Conservation (phyloP, 2,113 vertebrate genomes). For the Smithornis capensis region DNA sequence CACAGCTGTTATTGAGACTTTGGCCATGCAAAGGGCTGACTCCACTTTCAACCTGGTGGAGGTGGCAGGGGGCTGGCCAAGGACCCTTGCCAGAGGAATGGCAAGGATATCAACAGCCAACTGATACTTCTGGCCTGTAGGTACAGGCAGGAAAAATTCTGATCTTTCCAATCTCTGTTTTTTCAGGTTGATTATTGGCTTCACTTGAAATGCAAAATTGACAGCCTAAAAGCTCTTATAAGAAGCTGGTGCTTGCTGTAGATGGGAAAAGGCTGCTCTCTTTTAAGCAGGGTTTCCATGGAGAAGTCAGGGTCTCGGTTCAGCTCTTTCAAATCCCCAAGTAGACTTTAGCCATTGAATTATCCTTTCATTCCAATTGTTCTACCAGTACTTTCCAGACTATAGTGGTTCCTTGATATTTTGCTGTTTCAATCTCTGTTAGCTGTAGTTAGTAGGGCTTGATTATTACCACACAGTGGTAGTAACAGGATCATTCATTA, state of each 20-base stretch:
- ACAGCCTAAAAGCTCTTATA: neutral
- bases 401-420: neutral
- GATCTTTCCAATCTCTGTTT: neutral
- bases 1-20: neutral
- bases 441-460: neutral
- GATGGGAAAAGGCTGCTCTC: neutral
- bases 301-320: neutral
- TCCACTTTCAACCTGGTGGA: fast-evolving
- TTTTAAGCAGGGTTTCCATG: neutral
- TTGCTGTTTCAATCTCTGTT: neutral
- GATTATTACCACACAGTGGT: neutral
- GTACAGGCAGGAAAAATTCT: neutral
- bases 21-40: fast-evolving
- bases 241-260: neutral
- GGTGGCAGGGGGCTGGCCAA: neutral
- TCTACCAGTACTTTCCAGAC: neutral
- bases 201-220: neutral
- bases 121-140: neutral
- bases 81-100: neutral
- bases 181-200: neutral
- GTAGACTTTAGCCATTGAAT: neutral
- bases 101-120: neutral
- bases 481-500: neutral
- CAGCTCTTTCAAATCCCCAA: neutral
- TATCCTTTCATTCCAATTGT: neutral